Evolutionary conservation across 2,113 vertebrate species (phyloP), one percentile per base, ranked within the genome.

Genomic region (Etheostoma spectabile): DNA sequence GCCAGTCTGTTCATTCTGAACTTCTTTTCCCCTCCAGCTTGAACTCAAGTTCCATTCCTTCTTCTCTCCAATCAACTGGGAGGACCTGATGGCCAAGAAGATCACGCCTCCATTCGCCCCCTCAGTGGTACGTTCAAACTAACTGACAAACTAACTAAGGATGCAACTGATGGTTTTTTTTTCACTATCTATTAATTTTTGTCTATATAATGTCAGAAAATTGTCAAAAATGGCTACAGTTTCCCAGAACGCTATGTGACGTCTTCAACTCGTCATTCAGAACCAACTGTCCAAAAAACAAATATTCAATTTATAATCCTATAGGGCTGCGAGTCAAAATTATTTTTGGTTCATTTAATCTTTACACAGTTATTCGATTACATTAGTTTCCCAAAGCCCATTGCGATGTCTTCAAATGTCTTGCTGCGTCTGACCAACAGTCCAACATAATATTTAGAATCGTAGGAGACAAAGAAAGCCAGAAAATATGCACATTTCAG

Each of bases 21-120:
- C 51, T 71, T 73, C 1, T 89, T 8, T 86, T 68, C 67, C n/a
- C 70, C 77, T 80, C 0, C 83, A 96, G 96, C 75, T 95, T 62
- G 96, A 96, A 55, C 90, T 96, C 16, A 94, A 95, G 86, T 81
- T 71, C 65, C 96, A 96, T 53, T 86, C 90, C 48, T 96, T 96
- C 92, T 96, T 96, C 79, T 95, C 93, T 0, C 95, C 95, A 1
- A 96, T 96, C 71, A 95, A 95, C 90, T 96, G 96, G 96, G 95
- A 96, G 5, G 96, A 96, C 81, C 93, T 96, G 81, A 94, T 96
- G 94, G 91, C 90, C 68, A 95, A 95, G 89, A 96, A 94, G 84
- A 93, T 96, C 86, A 91, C 72, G 0, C 95, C 96, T 57, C 95
- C 94, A 0, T 96, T 95, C 38, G 46, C 95, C 24, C 96, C 96